Base-by-base conservation (phyloP, 2,888 invertebrate genomes). In the Himalopsyche anomala region DNA sequence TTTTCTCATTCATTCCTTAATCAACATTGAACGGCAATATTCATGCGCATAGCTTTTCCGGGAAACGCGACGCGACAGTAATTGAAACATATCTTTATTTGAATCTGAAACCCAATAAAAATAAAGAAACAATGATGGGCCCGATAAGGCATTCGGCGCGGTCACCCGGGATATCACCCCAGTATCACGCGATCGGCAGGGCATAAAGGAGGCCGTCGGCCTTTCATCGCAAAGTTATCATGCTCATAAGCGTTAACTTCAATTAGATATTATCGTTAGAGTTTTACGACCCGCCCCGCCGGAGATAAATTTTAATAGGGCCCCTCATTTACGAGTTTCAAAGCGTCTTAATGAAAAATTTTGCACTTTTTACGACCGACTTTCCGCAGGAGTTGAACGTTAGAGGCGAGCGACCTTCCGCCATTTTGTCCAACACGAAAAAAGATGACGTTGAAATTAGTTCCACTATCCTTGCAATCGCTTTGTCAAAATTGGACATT, bases 291-390 rank as follows among this genome's bases (percentile, higher is more conserved):
- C 80, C 84, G 83, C 84, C 82, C 84, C 84, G 83, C 80, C 54
- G 86, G 80, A 86, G 87, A 88, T 88, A 88, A 88, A 88, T 88
- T 88, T 88, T 88, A 88, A 88, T 88, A 88, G 88, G 87, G 82
- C 80, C 82, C 83, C 85, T 82, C 87, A 83, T 88, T 88, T 90
- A 90, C 90, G 90, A 90, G 89, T 91, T 91, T 91, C 91, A 90
- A 90, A 90, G 90, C 87, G 85, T 90, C 90, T 91, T 91, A 92
- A 92, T 92, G 92, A 92, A 92, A 88, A 92, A 92, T 92, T 91
- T 92, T 91, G 91, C 90, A 90, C 90, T 90, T 92, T 92, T 92
- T 91, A 92, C 91, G 92, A 91, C 89, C 89, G 90, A 83, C 89
- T 89, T 89, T 89, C 89, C 89, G 38, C 74, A 28, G 36, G 74